phyloP scores from a whole-genome alignment of 2,113 vertebrate species.

The Romanogobio albipinnatus region DNA sequence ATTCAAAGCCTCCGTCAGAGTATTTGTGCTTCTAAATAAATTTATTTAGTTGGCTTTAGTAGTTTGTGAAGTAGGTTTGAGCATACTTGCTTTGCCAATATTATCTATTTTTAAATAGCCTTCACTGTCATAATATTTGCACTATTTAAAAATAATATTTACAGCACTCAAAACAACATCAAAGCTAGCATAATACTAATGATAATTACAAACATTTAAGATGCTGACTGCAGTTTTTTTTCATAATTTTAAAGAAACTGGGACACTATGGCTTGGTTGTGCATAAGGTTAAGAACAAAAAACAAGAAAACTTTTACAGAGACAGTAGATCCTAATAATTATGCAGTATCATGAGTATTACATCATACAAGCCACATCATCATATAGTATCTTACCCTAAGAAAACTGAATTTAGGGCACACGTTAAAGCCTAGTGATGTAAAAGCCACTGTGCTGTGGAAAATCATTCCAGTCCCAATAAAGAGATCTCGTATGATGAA shows the following conservation, averaged over 20 bases:
- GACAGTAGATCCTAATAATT: neutral
- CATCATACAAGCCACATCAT: neutral
- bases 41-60: neutral
- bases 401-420: neutral
- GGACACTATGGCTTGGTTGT: neutral
- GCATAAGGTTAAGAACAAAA: neutral
- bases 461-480: neutral
- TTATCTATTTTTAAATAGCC: slow-evolving; percentile 10
- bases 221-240: slow-evolving; percentile 19
- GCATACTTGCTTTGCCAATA: neutral
- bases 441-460: neutral
- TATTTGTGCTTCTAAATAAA: neutral
- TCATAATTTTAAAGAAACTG: slow-evolving; percentile 11
- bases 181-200: slow-evolving; percentile 6
- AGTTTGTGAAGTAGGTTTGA: neutral
- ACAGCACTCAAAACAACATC: slow-evolving; percentile 13
- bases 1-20: neutral
- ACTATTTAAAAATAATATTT: neutral
- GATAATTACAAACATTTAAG: neutral
- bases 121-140: slow-evolving; percentile 12
- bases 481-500: neutral
- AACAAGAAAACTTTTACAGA: neutral
- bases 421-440: neutral
- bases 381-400: neutral
- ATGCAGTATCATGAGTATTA: neutral